Evolutionary conservation across 2,888 invertebrate genomes (phyloP).

Genomic region (Fabriciana adippe): DNA sequence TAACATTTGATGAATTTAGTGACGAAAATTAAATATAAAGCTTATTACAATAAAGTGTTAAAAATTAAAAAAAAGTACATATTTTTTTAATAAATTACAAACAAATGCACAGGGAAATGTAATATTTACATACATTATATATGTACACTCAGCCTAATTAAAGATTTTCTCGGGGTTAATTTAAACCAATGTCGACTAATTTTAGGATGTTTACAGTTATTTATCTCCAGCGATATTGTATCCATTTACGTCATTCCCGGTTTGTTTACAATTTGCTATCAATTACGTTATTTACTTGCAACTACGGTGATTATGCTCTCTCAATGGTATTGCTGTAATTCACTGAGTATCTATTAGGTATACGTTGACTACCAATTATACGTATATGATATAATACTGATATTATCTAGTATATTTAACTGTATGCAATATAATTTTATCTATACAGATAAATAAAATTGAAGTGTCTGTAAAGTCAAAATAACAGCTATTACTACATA

Average conservation of each 20-base stretch:
- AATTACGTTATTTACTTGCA: conserved; percentile 37
- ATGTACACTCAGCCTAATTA: background rate
- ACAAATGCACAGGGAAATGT: too few species aligned
- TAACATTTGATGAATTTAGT: too few species aligned
- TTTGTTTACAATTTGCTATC: conserved; percentile 45
- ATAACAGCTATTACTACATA: too few species aligned
- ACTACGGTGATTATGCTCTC: background rate
- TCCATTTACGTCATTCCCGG: conserved; percentile 42
- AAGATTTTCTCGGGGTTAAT: conserved; percentile 19
- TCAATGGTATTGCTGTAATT: conserved; percentile 16
- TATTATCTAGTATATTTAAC: too few species aligned
- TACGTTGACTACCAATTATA: too few species aligned
- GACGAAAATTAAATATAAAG: background rate
- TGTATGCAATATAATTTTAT: too few species aligned
- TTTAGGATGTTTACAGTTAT: conserved; percentile 32
- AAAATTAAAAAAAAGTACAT: too few species aligned
- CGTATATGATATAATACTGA: too few species aligned
- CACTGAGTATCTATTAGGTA: too few species aligned
- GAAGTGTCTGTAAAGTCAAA: too few species aligned
- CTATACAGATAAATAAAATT: too few species aligned
- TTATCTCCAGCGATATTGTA: conserved; percentile 27
- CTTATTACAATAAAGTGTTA: background rate
- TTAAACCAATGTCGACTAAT: conserved; percentile 32
- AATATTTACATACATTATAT: background rate
- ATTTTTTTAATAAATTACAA: too few species aligned